These are phyloP conservation scores for Catocala nupta DNA, from an alignment of 2,888 invertebrate genomes.

Conservation along the genomic window DNA sequence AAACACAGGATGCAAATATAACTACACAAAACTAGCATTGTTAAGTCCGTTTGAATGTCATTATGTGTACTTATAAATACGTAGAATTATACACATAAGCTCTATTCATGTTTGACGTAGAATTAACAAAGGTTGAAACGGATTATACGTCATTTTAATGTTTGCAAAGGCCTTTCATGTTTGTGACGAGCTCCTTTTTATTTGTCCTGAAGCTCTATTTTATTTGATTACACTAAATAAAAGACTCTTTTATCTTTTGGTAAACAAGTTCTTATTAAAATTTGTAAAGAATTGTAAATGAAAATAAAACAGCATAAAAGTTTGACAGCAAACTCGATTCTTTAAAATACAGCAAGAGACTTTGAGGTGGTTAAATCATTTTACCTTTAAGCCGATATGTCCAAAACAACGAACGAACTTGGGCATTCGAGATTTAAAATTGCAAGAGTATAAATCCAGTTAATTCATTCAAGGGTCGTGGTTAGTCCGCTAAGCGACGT, in stretches of 20 bases:
- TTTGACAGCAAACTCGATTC: not conserved
- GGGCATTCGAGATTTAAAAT: slow-evolving; percentile 44
- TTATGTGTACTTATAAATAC: not conserved
- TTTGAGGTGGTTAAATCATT: slow-evolving; percentile 12
- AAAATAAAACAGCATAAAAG: not conserved
- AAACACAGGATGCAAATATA: not conserved
- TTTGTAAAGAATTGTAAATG: not conserved
- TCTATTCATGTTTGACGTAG: slow-evolving; percentile 2
- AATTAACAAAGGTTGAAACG: slow-evolving; percentile 1
- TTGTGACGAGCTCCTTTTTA: not conserved
- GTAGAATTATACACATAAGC: not conserved
- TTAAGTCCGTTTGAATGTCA: not conserved
- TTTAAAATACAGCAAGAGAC: not conserved
- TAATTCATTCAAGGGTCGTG: slow-evolving; percentile 50
- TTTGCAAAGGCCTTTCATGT: not conserved
- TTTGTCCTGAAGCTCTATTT: not conserved
- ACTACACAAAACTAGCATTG: not conserved
- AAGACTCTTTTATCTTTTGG: too few species aligned
- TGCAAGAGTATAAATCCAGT: slow-evolving; percentile 31
- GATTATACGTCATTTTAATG: not conserved
- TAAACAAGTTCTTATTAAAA: too few species aligned
- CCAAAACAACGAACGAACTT: slow-evolving; percentile 28
- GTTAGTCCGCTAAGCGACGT: slow-evolving; percentile 45
- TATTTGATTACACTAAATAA: not conserved
- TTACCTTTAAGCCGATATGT: slow-evolving; percentile 21